Evolutionary conservation across 2,797 vertebrate genomes (phyloP), one percentile per base, ranked within the genome.

Genomic region (Enteromius viviparus): DNA sequence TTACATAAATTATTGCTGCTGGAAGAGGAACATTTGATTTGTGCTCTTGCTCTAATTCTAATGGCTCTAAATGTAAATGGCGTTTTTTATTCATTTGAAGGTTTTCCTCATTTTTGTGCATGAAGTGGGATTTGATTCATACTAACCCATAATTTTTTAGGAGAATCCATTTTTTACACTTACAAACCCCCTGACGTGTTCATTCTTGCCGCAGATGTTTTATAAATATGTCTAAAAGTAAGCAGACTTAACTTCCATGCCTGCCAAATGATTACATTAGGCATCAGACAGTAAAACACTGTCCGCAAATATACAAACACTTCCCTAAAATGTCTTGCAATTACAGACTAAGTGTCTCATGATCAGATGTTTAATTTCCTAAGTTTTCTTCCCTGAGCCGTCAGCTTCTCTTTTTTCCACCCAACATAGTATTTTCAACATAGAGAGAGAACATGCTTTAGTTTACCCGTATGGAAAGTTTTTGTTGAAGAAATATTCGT

Each of bases 41-140:
- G 21, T 3, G 21, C 53, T 53, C 51, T 53, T 3, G 8, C 2
- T 8, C 51, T 9, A 55, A 55, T 55, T 55, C 9, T 8, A 58
- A 10, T 23, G 10, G n/a, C 55, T 10, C 4, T 58, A 58, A 58
- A 58, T 58, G 23, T 64, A 26, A 26, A 26, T 26, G 26, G 26
- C 26, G 26, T 37, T 77, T 87, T 75, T 89, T 74, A 90, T 91
- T 85, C 65, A 89, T 88, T 15, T 87, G 86, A 72, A 85, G 85
- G 78, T 79, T 71, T 84, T 85, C 47, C 29, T 64, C 37, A 47
- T 70, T 82, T 78, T 47, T n/a, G 49, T 60, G 58, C 6, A 37
- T 70, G n/a, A 79, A 84, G 70, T 81, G 62, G 62, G 45, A 85
- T 80, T 68, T 77, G 37, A 47, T 45, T 60, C 21, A 65, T 37